These are phyloP conservation scores for Thaleichthys pacificus DNA, from an alignment of 2,797 vertebrate genomes.

Conservation along the genomic window DNA sequence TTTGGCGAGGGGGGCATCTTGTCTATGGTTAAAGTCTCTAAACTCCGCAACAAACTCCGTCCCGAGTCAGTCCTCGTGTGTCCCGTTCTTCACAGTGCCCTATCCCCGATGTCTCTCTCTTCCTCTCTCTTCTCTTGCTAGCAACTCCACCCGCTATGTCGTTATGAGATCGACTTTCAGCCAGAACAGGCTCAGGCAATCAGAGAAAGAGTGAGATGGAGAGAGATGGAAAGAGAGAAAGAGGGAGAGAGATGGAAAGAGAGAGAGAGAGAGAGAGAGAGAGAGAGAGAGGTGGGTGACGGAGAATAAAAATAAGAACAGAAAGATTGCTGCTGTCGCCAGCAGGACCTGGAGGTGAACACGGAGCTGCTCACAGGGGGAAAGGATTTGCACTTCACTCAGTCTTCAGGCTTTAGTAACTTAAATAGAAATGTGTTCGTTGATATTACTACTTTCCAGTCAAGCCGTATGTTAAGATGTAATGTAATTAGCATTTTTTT, in stretches of 20 bases:
- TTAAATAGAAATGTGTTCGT: no score
- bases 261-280: not conserved
- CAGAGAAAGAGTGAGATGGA: not conserved
- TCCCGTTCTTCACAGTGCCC: not conserved
- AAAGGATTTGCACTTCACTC: no score
- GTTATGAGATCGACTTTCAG: slow-evolving; percentile 13
- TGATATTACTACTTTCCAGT: no score
- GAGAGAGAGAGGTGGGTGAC: slow-evolving; percentile 3
- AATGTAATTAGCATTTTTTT: no score
- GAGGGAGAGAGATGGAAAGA: slow-evolving; percentile 12
- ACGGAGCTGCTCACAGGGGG: no score
- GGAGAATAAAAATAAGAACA: not conserved
- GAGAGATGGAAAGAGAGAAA: not conserved
- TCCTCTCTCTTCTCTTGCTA: slow-evolving; percentile 11
- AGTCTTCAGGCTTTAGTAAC: no score
- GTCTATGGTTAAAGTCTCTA: slow-evolving; percentile 11
- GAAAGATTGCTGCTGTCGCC: no score
- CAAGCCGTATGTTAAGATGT: no score
- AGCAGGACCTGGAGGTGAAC: no score
- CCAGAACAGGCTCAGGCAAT: not conserved
- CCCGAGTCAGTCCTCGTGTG: slow-evolving; percentile 8
- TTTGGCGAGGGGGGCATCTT: slow-evolving; percentile 42
- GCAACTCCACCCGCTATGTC: slow-evolving; percentile 29
- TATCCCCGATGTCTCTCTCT: not conserved
- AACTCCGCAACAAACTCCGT: slow-evolving; percentile 9